Conservation (phyloP, 2,797 vertebrate genomes). For the Neosilurus mollespiculum region DNA sequence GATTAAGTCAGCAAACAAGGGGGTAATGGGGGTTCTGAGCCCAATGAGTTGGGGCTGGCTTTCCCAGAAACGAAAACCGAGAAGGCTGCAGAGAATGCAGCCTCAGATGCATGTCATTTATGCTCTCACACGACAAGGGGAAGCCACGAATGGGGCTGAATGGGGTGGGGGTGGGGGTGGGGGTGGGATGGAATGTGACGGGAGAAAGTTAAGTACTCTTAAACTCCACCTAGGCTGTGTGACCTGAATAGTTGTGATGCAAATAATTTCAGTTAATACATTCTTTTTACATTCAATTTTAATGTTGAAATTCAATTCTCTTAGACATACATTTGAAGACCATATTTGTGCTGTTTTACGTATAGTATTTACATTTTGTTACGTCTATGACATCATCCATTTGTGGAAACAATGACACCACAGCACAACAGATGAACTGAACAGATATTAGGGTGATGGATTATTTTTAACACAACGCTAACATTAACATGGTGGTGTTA, state of each 20-base stretch:
- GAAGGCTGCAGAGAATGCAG: slow-evolving; percentile 69
- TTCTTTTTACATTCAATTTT: neutral
- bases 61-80: slow-evolving; percentile 77
- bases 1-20: slow-evolving; percentile 67
- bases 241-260: neutral
- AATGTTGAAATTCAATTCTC: neutral
- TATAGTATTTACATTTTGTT: too few species aligned
- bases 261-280: neutral
- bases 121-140: slow-evolving; percentile 43
- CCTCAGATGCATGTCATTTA: slow-evolving; percentile 60
- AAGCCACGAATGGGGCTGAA: slow-evolving; percentile 15
- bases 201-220: slow-evolving; percentile 39
- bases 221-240: slow-evolving; percentile 51
- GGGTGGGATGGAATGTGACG: too few species aligned
- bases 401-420: neutral
- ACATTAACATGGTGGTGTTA: neutral
- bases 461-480: neutral
- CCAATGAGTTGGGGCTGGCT: slow-evolving; percentile 71
- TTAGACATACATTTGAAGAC: neutral
- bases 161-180: too few species aligned
- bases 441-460: neutral
- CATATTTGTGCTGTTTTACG: neutral
- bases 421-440: neutral
- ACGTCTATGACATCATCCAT: neutral
- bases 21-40: slow-evolving; percentile 61